phyloP scores from a whole-genome alignment of 2,888 invertebrate species.

The Drosophila mercatorum region DNA sequence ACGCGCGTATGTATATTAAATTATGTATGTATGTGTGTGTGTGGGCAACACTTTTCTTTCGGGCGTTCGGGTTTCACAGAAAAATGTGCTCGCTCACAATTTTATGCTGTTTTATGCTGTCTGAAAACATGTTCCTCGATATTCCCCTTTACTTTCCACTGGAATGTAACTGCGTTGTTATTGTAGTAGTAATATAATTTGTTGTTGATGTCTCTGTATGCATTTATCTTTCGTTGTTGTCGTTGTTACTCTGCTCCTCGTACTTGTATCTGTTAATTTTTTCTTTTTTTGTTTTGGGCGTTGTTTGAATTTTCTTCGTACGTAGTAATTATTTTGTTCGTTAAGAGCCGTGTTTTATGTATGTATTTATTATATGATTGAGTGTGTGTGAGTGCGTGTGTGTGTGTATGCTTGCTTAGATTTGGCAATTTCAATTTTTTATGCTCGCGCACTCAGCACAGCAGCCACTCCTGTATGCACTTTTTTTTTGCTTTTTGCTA shows the following conservation, averaged over 20 bases:
- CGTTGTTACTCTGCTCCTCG: conserved; percentile 34
- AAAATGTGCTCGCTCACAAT: conserved; percentile 72
- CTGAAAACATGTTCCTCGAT: conserved; percentile 60
- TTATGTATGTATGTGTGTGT: conserved; percentile 17
- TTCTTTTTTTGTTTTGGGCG: conserved; percentile 51
- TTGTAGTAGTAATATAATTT: background rate
- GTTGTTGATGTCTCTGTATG: conserved; percentile 43
- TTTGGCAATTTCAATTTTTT: conserved; percentile 49
- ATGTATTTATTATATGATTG: background rate
- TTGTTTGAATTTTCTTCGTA: conserved; percentile 63
- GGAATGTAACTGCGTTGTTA: conserved; percentile 66
- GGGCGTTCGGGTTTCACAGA: conserved; percentile 67
- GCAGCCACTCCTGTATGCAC: conserved; percentile 73
- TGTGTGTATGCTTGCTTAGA: conserved; percentile 40
- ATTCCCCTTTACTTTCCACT: conserved; percentile 55
- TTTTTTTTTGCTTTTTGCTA: conserved; percentile 48
- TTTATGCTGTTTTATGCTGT: conserved; percentile 71
- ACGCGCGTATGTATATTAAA: conserved; percentile 24
- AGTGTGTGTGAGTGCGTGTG: conserved; percentile 7
- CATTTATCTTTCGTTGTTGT: conserved; percentile 55
- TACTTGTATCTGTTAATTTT: conserved; percentile 39
- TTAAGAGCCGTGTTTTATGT: conserved; percentile 44
- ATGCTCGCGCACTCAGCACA: conserved; percentile 44
- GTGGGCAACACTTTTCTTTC: conserved; percentile 64
- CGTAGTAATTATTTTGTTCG: conserved; percentile 37